A percentile compares a stretch with the other conserved stretches of the same genome.
Conservation (phyloP, 2,797 vertebrate species). For the Chlorospingus flavigularis region DNA sequence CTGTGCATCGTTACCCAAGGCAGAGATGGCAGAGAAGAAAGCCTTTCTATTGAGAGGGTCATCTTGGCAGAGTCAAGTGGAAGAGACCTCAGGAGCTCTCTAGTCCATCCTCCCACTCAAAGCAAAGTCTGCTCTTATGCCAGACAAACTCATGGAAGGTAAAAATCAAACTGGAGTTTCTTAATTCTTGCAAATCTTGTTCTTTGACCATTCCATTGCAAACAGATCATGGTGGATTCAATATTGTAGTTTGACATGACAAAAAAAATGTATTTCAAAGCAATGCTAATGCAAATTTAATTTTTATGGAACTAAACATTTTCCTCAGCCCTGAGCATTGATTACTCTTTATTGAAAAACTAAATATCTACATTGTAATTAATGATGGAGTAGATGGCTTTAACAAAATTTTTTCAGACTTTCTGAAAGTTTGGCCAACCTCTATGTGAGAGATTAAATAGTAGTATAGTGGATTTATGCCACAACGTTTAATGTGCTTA, state of each 20-base stretch:
- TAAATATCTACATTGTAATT: neutral
- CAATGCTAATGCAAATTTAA: neutral
- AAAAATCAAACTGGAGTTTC: neutral
- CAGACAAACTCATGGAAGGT: neutral
- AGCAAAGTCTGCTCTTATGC: neutral
- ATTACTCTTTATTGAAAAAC: neutral
- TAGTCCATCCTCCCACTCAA: neutral
- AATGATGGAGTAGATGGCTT: neutral
- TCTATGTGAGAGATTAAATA: neutral
- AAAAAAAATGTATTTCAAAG: neutral
- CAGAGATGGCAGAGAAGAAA: neutral
- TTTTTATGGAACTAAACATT: neutral
- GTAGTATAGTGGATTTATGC: neutral
- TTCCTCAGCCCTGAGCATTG: neutral
- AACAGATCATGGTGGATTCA: neutral
- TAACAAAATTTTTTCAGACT: neutral
- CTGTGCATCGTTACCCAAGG: accelerated
- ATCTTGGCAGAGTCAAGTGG: neutral
- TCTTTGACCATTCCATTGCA: neutral
- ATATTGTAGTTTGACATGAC: neutral
- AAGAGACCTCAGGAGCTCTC: neutral
- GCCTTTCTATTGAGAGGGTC: neutral
- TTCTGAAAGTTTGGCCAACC: neutral
- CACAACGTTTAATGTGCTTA: neutral
- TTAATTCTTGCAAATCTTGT: neutral